Evolutionary conservation across 2,888 invertebrate species (phyloP).

Genomic region (Xylota segnis): DNA sequence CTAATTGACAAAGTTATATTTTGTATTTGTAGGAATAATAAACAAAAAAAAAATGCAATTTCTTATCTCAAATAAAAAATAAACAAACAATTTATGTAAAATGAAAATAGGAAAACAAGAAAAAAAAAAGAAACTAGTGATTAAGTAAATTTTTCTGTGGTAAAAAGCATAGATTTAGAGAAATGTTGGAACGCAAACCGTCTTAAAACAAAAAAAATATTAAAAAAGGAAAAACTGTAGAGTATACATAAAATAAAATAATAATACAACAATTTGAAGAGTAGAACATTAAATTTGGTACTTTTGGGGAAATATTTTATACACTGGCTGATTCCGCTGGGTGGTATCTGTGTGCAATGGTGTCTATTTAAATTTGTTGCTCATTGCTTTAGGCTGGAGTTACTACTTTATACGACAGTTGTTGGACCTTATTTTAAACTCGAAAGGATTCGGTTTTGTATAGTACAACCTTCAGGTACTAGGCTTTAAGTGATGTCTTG

Average conservation of each 20-base stretch:
- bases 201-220: conserved; percentile 56
- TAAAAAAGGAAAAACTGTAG: conserved; percentile 32
- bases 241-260: conserved; percentile 22
- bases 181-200: conserved; percentile 76
- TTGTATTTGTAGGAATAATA: conserved; percentile 64
- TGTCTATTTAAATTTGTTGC: no score
- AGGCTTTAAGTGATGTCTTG: no score
- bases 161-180: conserved; percentile 71
- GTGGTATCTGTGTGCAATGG: neutral
- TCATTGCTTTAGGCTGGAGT: no score
- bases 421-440: no score
- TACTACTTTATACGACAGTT: no score
- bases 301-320: conserved; percentile 27
- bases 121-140: conserved; percentile 63
- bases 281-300: conserved; percentile 13
- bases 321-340: conserved; percentile 30
- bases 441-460: no score
- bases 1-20: conserved; percentile 46
- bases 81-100: conserved; percentile 8
- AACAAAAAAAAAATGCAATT: conserved; percentile 37
- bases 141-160: conserved; percentile 76
- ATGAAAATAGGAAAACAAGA: conserved; percentile 24
- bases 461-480: no score
- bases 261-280: conserved; percentile 12
- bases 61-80: conserved; percentile 47